Evolutionary conservation across 1,140 invertebrate genomes (phyloP), one percentile per base, ranked within the genome.

Genomic region (Drosophila athabasca): DNA sequence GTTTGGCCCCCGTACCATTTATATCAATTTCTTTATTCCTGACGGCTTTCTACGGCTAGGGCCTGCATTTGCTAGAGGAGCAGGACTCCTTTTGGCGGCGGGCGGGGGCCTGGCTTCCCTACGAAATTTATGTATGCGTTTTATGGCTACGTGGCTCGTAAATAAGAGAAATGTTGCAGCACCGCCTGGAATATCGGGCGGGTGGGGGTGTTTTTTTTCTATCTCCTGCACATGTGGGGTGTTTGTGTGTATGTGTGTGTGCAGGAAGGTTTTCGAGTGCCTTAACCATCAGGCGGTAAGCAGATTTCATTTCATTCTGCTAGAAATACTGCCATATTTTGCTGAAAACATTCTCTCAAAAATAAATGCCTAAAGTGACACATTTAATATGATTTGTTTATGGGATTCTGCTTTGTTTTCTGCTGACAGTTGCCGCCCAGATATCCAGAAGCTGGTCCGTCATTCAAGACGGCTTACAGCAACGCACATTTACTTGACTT

Each of bases 1-100:
- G 46, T 41, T 44, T 66, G 74, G 61, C 62, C 69, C 50, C 76
- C 35, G 0, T 13, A 64, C 80, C 82, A 85, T 85, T 85, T 88
- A 85, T 85, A 85, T 85, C 82, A 85, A 85, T 85, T 85, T 85
- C 82, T 81, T 85, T 87, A 85, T 85, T 78, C 73, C 77, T 80
- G 67, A 69, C 72, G 72, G 67, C 48, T 55, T 67, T 55, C 64
- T 45, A 66, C 70, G 29, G 49, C 65, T 62, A 13, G 13, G 11
- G 64, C 62, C 69, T 85, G 81, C 81, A 84, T 72, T 80, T 81
- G 54, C 68, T 62, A 70, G 24, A 31, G 46, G 43, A 31, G 41
- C 35, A 59, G 70, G 17, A 26, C 35, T 55, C 26, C 8, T n/a
- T 24, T 24, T n/a, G 31, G 4, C 6, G 46, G 65, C 15, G 13